phyloP scores from a whole-genome alignment of 2,113 vertebrate genomes.

The Campylorhamphus procurvoides region DNA sequence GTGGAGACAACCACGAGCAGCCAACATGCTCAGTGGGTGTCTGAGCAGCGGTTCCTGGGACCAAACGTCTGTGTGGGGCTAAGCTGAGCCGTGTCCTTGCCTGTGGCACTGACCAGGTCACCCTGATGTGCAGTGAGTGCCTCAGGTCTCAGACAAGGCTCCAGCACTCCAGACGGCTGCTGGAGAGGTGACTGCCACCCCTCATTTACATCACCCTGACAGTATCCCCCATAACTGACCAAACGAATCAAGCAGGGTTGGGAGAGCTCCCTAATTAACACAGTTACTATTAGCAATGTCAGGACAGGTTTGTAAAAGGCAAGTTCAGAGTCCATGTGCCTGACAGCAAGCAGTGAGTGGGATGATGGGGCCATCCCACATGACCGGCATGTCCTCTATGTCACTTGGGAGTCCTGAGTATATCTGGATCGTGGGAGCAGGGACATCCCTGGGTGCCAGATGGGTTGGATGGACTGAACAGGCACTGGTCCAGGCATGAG shows the following conservation, averaged over 20 bases:
- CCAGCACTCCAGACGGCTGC: not conserved
- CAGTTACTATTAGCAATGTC: slow-evolving; percentile 20
- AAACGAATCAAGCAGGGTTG: not conserved
- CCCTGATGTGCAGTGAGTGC: not conserved
- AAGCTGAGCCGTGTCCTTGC: not conserved
- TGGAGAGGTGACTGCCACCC: not conserved
- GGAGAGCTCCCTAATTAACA: slow-evolving; percentile 21
- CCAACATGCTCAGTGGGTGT: accelerated
- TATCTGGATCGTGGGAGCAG: not conserved
- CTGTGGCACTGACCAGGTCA: accelerated
- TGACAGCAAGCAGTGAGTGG: accelerated
- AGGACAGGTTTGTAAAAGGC: slow-evolving; percentile 14
- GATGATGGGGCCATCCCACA: not conserved
- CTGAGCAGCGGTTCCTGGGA: accelerated
- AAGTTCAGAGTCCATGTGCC: not conserved
- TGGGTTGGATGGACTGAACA: not conserved
- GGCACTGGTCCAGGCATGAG: not conserved
- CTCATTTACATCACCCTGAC: not conserved
- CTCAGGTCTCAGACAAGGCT: not conserved
- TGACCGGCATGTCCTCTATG: not conserved
- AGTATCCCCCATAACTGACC: not conserved
- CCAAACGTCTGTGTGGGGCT: not conserved
- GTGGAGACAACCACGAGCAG: accelerated
- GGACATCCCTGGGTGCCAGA: not conserved
- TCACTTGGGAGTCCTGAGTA: accelerated